phyloP scores from a whole-genome alignment of 1,140 invertebrate species.

The Bursaphelenchus mucronatus region DNA sequence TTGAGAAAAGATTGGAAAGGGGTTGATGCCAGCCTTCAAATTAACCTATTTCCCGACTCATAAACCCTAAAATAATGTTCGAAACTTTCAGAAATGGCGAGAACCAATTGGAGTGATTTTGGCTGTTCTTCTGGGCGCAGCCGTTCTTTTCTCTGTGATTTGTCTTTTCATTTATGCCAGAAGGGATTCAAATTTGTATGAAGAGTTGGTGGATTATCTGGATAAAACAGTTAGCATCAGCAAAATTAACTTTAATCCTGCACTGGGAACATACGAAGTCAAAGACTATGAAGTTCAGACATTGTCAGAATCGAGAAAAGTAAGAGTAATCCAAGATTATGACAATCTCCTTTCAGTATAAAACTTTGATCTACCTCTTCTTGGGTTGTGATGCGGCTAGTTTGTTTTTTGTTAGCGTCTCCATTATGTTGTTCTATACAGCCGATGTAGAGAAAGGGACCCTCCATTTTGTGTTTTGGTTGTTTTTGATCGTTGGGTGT shows the following conservation, averaged over 20 bases:
- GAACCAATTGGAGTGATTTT: slow-evolving; percentile 42
- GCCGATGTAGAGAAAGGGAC: slow-evolving; percentile 34
- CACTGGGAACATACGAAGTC: slow-evolving; percentile 36
- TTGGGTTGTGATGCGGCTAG: slow-evolving; percentile 43
- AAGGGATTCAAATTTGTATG: slow-evolving; percentile 37
- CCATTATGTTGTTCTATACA: slow-evolving; percentile 47
- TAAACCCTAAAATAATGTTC: background rate
- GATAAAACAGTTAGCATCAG: slow-evolving; percentile 47
- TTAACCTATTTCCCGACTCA: no score
- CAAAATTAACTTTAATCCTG: slow-evolving; percentile 45
- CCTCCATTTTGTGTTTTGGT: slow-evolving; percentile 48
- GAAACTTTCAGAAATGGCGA: slow-evolving; percentile 22
- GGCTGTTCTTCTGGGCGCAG: slow-evolving; percentile 22
- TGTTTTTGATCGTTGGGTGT: slow-evolving; percentile 35
- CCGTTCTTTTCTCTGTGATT: slow-evolving; percentile 38
- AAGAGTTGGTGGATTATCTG: slow-evolving; percentile 36
- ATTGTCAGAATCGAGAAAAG: slow-evolving; percentile 41
- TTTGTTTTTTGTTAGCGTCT: slow-evolving; percentile 41
- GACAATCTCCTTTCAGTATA: slow-evolving; percentile 52
- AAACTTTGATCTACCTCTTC: slow-evolving; percentile 49
- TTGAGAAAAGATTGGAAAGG: no score
- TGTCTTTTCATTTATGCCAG: slow-evolving; percentile 30
- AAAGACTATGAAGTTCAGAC: slow-evolving; percentile 32
- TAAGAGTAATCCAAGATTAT: slow-evolving; percentile 22
- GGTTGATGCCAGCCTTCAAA: no score